Base-by-base conservation (phyloP, 2,113 vertebrate genomes). In the Cryptotis parvus region DNA sequence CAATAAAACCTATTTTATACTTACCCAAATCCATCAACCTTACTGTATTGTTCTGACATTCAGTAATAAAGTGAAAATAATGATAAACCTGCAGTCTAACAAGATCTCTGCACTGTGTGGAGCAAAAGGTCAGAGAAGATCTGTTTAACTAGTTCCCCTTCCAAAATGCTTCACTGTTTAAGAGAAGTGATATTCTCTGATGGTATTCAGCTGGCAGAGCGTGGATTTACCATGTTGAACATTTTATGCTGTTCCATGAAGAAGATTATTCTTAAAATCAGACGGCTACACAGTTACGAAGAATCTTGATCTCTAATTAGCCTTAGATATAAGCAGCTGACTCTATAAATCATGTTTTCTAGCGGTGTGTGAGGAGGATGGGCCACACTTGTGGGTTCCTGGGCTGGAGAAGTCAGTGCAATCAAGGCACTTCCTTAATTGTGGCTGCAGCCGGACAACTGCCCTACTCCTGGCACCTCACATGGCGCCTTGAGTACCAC, bases 31-130 rank as follows among this genome's bases (percentile, higher is more conserved):
- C 0, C 61, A 26, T 91, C 61, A 85, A 87, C 5, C 33, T 82
- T 85, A 85, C 6, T 95, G 45, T 69, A 91, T 92, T 69, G 91
- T 68, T 80, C 39, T 93, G 27, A 76, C 49, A 94, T 33, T 78
- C 20, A 94, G 87, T 89, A 92, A 24, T 35, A 84, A 94, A 90
- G 74, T 43, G 70, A 90, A 91, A 90, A 74, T 10, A 52, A 75
- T 63, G 58, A 83, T 45, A 69, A 69, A 87, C 27, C 81, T 79
- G 78, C 78, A 35, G 49, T 81, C 61, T 58, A 70, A 29, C n/a
- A 81, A 61, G 31, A 80, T 79, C 43, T 84, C 81, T 74, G 78
- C 14, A 90, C 90, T 52, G 29, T 66, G 86, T 63, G 39, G 41
- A 89, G 35, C 75, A 94, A 15, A 91, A 63, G 20, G 52, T 35